Evolutionary conservation across 30 jellyfish, hydroid and myxozoan genomes (phyloP).

Genomic region (Rhopilema esculentum): DNA sequence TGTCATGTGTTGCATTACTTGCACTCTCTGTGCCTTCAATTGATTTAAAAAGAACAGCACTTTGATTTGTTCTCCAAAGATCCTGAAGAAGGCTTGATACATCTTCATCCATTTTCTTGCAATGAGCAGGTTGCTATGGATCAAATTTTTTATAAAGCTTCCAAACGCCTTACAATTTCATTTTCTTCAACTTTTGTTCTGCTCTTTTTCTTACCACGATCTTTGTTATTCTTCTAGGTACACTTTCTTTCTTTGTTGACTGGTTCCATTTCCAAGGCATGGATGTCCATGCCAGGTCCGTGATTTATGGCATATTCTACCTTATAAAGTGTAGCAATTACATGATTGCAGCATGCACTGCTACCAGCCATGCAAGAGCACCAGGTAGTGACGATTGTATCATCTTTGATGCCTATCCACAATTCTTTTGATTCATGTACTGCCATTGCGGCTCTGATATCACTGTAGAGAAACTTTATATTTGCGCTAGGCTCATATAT

Average conservation of each 20-base stretch:
- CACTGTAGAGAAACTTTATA: not conserved
- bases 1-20: constrained; percentile 7
- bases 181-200: constrained; percentile 9
- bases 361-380: constrained; percentile 42
- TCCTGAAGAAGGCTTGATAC: constrained; percentile 17
- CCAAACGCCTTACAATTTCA: constrained; percentile 9
- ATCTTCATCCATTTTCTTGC: not conserved
- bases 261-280: constrained; percentile 50
- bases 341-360: constrained; percentile 68
- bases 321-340: constrained; percentile 48
- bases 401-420: constrained; percentile 6
- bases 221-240: constrained; percentile 18
- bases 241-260: constrained; percentile 33
- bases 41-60: constrained; percentile 45
- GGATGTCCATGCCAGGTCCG: constrained; percentile 61
- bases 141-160: constrained; percentile 31
- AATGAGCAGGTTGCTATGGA: constrained; percentile 26
- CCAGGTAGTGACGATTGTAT: constrained; percentile 15
- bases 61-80: constrained; percentile 6
- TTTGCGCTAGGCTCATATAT: not conserved
- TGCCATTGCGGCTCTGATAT: not conserved
- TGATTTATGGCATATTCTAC: constrained; percentile 30
- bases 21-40: constrained; percentile 1
- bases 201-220: constrained; percentile 19
- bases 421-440: not conserved